Percentiles rank a stretch among this genome's conserved stretches.
Conservation (phyloP, 2,113 vertebrate species). For the Accipiter cooperii region DNA sequence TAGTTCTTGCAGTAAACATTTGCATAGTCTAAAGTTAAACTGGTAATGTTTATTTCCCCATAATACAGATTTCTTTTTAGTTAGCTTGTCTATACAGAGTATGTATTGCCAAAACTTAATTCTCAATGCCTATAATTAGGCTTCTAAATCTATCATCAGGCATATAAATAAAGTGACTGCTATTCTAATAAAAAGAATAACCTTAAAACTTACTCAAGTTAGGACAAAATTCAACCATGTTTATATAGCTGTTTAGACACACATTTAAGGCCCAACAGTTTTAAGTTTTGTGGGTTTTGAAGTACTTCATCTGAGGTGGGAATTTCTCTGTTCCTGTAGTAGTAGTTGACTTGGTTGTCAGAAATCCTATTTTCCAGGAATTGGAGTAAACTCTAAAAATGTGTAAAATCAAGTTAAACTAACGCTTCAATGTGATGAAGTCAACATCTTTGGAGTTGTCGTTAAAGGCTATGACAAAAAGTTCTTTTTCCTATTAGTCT, state of each 20-base stretch:
- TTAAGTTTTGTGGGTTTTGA: background rate
- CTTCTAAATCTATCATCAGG: background rate
- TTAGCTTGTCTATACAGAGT: background rate
- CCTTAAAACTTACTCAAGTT: background rate
- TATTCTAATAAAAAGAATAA: background rate
- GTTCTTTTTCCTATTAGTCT: background rate
- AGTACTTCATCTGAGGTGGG: background rate
- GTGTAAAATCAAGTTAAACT: background rate
- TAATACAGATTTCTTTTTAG: background rate
- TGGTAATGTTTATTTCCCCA: background rate
- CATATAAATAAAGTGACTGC: background rate
- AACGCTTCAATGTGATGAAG: background rate
- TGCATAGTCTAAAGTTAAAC: background rate
- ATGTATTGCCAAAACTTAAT: background rate
- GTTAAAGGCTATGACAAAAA: too few relatives aligned
- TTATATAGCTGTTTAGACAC: background rate
- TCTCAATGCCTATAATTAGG: conserved; percentile 9
- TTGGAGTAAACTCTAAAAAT: background rate
- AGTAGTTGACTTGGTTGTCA: background rate
- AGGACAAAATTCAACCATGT: background rate
- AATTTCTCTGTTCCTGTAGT: background rate
- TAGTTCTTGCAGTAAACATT: background rate
- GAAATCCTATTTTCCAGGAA: background rate
- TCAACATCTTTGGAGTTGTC: background rate
- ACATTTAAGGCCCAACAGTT: background rate